Base-by-base conservation (phyloP, 2,113 vertebrate species). In the Oxyura jamaicensis region DNA sequence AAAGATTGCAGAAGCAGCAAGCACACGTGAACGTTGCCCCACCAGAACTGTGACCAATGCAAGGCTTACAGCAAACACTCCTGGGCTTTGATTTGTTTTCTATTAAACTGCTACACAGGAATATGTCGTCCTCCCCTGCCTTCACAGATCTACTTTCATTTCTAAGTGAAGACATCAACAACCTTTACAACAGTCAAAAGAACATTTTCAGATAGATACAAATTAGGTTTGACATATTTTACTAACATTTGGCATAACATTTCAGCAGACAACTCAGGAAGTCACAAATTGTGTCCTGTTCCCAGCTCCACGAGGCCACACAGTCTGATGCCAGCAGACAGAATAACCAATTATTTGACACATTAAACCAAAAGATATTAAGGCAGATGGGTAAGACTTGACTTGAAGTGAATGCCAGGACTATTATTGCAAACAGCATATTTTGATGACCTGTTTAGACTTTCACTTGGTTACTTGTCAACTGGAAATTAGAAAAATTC, bases 31-130 rank as follows among this genome's bases (percentile, higher is more conserved):
- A 59, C 17, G 35, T 21, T 78, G 55, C 60, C 26, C 35, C 65
- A 55, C 13, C 59, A 55, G 3, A 74, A 11, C 6, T 15, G 36
- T 28, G 59, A 65, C 28, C 26, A 79, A 22, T 1, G 52, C 44
- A 79, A 58, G 1, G 3, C 13, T n/a, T 23, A 10, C 25, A 76
- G 13, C 0, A 0, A 75, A 26, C 13, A 53, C 18, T 3, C 18
- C 2, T 35, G 26, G 31, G 16, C 41, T 86, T 79, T 55, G 60
- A 7, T 8, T 50, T 74, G 13, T 26, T 52, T 55, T 86, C 31
- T 28, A 23, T 7, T 39, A 69, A 69, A 60, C 10, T 35, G 36
- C 29, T 50, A 2, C 2, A 26, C 5, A 31, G 11, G 25, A 77
- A 73, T 11, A 48, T 2, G 62, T 78, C 11, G 14, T 25, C 35